Conservation (phyloP, 2,797 vertebrate species). For the Alcedo quadribrachys region DNA sequence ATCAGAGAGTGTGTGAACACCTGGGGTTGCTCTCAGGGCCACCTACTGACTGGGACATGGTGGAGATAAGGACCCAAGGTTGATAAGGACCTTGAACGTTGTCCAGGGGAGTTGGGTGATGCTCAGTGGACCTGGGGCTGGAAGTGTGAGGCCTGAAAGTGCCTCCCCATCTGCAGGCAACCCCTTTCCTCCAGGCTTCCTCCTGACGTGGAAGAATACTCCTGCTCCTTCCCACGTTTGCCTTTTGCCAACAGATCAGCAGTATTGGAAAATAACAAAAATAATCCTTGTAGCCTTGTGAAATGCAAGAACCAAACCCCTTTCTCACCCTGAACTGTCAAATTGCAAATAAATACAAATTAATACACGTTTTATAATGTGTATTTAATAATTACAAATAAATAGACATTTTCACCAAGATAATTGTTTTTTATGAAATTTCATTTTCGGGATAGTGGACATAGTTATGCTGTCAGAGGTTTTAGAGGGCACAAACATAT, state of each 20-base stretch:
- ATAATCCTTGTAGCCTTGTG: background rate
- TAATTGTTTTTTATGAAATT: background rate
- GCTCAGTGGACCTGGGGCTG: background rate
- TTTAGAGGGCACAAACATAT: background rate
- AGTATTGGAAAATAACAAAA: background rate
- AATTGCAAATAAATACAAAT: too few relatives aligned
- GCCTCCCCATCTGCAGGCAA: background rate
- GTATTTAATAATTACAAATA: background rate
- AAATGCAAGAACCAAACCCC: background rate
- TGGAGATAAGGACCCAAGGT: background rate
- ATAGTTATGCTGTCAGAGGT: background rate
- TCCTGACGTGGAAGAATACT: background rate
- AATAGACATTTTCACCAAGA: background rate
- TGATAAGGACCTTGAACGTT: background rate
- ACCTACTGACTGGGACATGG: background rate
- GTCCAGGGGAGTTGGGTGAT: background rate
- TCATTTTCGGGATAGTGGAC: background rate
- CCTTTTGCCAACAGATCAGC: conserved; percentile 28
- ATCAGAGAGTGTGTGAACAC: conserved; percentile 63
- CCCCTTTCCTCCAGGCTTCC: rapidly evolving
- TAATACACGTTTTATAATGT: too few relatives aligned
- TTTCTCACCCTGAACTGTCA: background rate
- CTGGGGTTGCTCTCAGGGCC: conserved; percentile 49
- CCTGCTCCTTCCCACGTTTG: background rate
- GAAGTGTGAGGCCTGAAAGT: background rate